phyloP scores from a whole-genome alignment of 1,140 invertebrate genomes.

The Sweltsa coloradensis region DNA sequence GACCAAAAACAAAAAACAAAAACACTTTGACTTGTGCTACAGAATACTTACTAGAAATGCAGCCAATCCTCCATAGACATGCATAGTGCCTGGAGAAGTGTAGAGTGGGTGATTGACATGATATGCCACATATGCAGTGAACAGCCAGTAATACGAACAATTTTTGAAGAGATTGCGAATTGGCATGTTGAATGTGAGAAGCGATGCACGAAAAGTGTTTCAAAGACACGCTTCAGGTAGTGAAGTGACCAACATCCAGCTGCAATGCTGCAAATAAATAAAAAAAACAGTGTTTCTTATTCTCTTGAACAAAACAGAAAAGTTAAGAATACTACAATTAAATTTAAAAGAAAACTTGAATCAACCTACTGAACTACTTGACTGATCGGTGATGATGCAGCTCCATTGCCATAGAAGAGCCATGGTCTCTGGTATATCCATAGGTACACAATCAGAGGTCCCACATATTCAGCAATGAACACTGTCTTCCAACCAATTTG shows the following conservation, averaged over 20 bases:
- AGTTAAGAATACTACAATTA: no score
- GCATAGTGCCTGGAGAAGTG: conserved; percentile 58
- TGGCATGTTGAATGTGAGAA: conserved; percentile 99
- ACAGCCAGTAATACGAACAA: conserved; percentile 96
- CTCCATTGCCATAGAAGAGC: conserved; percentile 71
- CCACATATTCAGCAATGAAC: conserved; percentile 93
- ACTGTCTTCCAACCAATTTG: conserved; percentile 99
- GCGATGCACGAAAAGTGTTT: conserved; percentile 94
- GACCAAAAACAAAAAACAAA: no score
- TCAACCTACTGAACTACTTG: conserved; percentile 44
- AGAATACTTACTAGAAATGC: conserved; percentile 61
- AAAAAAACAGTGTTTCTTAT: no score
- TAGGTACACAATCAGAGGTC: conserved; percentile 84
- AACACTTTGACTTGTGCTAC: no score
- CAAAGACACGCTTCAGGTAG: conserved; percentile 86
- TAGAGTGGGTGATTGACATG: conserved; percentile 95
- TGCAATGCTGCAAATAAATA: conserved; percentile 64
- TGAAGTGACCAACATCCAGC: conserved; percentile 79
- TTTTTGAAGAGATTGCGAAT: conserved; percentile 95
- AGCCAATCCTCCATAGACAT: conserved; percentile 57
- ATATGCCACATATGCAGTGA: conserved; percentile 91
- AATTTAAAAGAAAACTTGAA: no score
- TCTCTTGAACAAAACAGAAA: no score
- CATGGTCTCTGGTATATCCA: conserved; percentile 81
- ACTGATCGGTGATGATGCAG: conserved; percentile 28